Evolutionary conservation across 2,113 vertebrate species (phyloP).

Genomic region (Elaphurus davidianus): DNA sequence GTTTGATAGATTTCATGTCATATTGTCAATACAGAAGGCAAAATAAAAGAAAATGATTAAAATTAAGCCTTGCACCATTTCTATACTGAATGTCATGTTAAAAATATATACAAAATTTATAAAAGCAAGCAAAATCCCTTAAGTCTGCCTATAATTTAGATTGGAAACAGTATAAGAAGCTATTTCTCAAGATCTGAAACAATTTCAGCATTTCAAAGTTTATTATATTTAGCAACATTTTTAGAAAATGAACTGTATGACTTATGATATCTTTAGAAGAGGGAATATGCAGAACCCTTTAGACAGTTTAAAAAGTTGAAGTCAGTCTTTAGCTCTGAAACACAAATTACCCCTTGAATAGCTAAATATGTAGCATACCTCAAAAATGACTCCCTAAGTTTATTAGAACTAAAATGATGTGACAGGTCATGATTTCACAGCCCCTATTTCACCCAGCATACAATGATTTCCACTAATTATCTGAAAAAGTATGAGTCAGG

Average conservation of each 20-base stretch:
- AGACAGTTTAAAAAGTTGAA: constrained; percentile 30
- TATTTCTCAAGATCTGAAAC: neutral
- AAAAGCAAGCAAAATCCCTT: neutral
- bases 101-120: neutral
- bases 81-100: neutral
- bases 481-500: constrained; percentile 19
- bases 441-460: neutral
- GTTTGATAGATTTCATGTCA: constrained; percentile 24
- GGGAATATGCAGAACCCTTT: neutral
- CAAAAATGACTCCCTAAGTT: neutral
- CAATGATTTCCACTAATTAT: neutral
- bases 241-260: neutral
- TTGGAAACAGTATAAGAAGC: neutral
- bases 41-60: constrained; percentile 28
- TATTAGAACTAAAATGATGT: neutral
- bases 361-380: neutral
- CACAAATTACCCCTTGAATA: neutral
- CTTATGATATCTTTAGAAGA: neutral
- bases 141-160: neutral
- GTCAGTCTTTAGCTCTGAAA: neutral
- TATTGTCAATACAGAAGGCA: constrained; percentile 41
- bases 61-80: neutral
- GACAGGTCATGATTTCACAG: neutral
- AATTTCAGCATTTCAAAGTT: neutral
- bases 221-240: neutral